Evolutionary conservation across 1,140 invertebrate species (phyloP), one percentile per base, ranked within the genome.

Genomic region (Ips typographus): DNA sequence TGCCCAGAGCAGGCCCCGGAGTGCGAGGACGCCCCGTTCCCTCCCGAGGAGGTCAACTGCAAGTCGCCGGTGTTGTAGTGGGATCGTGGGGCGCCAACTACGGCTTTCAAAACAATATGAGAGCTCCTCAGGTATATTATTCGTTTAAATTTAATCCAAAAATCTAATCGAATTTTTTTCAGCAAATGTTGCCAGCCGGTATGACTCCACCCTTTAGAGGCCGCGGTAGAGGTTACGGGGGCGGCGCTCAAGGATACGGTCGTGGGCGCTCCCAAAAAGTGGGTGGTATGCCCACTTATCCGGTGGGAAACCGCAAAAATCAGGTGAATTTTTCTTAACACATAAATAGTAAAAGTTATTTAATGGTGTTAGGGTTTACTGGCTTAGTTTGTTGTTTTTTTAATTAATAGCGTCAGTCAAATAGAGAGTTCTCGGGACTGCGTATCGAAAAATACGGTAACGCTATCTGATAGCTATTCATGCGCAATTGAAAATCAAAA

Each of bases 1-100:
- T 78, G 6, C 72, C 72, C 41, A 49, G 76, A 44, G 61, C 70
- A 5, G 70, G 72, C 22, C 73, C 73, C 1, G 74, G 73, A 22
- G 56, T 73, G 40, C 71, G 66, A 58, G 83, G 83, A 47, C 80
- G 86, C 59, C 81, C 83, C 36, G 84, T 88, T 49, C 83, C 85
- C 8, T 85, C 87, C 1, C 83, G 89, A 44, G 91, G 91, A 44
- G 91, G 90, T n/a, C 89, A 92, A 72, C 77, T 92, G 36, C 89
- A 91, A 80, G 88, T 93, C n/a, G 91, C 90, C 43, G 91, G 91
- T 41, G 89, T 91, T 3, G 90, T 92, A 5, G 91, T 93, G 2
- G 90, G 90, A 22, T 88, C 86, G 51, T 93, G 91, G 91, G 90
- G 90, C 38, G 83, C 88, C 3, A 91, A 90, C 76, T 90, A 89